Conservation (phyloP, 2,888 invertebrate genomes). For the Lithophane semibrunnea region DNA sequence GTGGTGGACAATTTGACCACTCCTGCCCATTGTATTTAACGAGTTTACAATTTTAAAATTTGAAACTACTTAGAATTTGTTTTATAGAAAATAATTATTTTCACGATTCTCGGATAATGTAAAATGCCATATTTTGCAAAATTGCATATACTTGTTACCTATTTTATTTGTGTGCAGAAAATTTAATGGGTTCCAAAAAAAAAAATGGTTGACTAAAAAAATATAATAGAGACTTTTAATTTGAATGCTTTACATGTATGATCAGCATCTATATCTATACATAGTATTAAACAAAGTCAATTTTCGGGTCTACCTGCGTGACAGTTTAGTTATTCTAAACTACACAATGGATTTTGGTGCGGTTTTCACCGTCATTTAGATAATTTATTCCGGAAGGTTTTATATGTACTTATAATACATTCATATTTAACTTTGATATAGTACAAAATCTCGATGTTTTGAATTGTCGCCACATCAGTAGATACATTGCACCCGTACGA, state of each 20-base stretch:
- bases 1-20: background rate
- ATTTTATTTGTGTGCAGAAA: background rate
- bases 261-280: slow-evolving; percentile 21
- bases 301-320: background rate
- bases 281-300: background rate
- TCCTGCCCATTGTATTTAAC: background rate
- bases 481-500: slow-evolving; percentile 3
- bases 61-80: background rate
- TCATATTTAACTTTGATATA: slow-evolving; percentile 8
- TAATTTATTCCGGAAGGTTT: slow-evolving; percentile 2
- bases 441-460: slow-evolving; percentile 1
- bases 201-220: slow-evolving; percentile 12
- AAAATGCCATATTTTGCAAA: background rate
- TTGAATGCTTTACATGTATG: slow-evolving; percentile 35
- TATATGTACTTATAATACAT: background rate
- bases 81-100: background rate
- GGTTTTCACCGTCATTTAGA: background rate
- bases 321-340: background rate
- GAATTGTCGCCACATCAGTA: background rate
- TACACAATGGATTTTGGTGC: background rate
- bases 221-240: slow-evolving; percentile 15
- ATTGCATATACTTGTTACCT: background rate
- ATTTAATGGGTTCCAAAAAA: background rate
- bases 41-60: slow-evolving; percentile 9
- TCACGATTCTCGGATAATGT: background rate